Evolutionary conservation across 2,888 invertebrate genomes (phyloP).

Genomic region (Halictus quadricinctus): DNA sequence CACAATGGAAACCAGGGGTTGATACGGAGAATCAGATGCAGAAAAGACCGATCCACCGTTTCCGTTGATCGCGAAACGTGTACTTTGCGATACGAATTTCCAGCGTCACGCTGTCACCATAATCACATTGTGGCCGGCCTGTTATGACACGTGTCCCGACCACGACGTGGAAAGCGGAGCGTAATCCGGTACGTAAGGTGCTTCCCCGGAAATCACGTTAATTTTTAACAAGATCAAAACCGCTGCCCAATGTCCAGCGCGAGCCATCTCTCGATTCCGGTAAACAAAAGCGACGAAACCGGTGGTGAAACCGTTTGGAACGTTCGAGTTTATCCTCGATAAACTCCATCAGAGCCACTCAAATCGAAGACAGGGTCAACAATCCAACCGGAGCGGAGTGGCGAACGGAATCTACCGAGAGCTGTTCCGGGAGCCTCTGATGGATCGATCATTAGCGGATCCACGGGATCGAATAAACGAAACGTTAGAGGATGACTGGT

Average conservation of each 20-base stretch:
- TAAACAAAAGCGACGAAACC: slow-evolving; percentile 1
- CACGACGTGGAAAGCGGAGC: slow-evolving; percentile 30
- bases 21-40: not conserved
- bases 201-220: slow-evolving; percentile 56
- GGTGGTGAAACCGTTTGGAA: not conserved
- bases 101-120: not conserved
- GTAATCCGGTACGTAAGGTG: slow-evolving; percentile 48
- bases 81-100: not conserved
- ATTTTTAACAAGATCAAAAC: slow-evolving; percentile 55
- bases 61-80: not conserved
- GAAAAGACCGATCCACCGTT: not conserved
- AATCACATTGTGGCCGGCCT: not conserved
- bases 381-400: not conserved
- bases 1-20: fast-evolving
- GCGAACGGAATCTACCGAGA: not conserved
- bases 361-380: not conserved
- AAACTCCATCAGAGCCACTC: not conserved
- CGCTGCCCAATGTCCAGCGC: not conserved
- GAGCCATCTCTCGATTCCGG: not conserved
- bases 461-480: not conserved
- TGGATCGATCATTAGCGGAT: not conserved
- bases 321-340: not conserved
- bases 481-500: not conserved
- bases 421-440: not conserved
- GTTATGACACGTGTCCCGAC: slow-evolving; percentile 28